Evolutionary conservation across 2,888 invertebrate species (phyloP), one percentile per base, ranked within the genome.

Genomic region (Blera fallax): DNA sequence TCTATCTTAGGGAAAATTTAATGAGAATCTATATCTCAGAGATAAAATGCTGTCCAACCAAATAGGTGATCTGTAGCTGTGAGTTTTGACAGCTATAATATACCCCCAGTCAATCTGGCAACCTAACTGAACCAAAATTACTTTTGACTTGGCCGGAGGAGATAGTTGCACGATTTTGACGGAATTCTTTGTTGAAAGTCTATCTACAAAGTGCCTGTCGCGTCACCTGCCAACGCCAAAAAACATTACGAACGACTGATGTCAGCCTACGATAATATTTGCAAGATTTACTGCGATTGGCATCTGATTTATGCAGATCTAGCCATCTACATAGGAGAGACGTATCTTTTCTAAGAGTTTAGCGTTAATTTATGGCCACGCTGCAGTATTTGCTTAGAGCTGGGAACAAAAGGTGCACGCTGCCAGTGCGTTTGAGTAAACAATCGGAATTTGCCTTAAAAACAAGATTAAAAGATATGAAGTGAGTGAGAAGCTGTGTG

Each of bases 271-370:
- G 58, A 37, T 58, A 21, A 58, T 5, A 37, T 34, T 34, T 58
- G 6, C 34, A 11, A 37, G 32, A 32, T 18, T 32, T 56, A 40
- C 40, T n/a, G 32, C 52, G 8, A 62, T 52, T 40, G 50, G 73
- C 50, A 64, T 50, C 37, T 54, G 52, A 73, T 73, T 73, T 73
- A 73, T 73, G 73, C 52, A 73, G 52, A 64, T 64, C 40, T 11
- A 10, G 2, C 14, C 1, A 4, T 14, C n/a, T 14, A 14, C 11
- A 10, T 34, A 34, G 10, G 10, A 6, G 37, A 11, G 11, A 37
- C n/a, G 37, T 37, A 37, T 37, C 40, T 14, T 14, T 32, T 8
- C 10, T 8, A 32, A 32, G 10, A 32, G 32, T 32, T 32, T 40
- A 14, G 14, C 14, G 40, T 40, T 40, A 40, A 14, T 40, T 40